These are phyloP conservation scores for Pristionchus entomophagus DNA, from an alignment of 2,888 invertebrate species.

Conservation along the genomic window DNA sequence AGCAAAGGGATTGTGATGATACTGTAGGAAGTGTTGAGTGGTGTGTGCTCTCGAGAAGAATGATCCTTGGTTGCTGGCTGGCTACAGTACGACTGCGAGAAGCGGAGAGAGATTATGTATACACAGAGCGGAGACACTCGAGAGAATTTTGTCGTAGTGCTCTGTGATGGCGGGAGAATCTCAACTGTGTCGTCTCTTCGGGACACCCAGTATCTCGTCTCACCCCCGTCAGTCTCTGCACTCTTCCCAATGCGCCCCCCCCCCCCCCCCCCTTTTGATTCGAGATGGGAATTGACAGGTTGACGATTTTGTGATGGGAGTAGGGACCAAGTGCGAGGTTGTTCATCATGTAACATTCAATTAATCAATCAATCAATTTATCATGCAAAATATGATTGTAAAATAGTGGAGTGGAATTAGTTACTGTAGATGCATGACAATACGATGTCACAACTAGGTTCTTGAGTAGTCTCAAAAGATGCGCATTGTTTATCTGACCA, in stretches of 20 bases:
- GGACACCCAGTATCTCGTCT: neutral
- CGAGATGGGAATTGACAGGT: slow-evolving; percentile 23
- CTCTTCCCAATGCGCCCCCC: neutral
- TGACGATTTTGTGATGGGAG: no score
- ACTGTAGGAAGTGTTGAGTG: neutral
- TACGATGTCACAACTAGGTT: no score
- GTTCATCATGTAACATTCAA: no score
- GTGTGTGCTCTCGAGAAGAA: neutral
- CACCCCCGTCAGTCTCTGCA: neutral
- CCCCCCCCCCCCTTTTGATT: neutral
- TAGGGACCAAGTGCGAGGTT: neutral
- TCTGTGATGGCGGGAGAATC: slow-evolving; percentile 38
- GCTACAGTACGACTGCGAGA: slow-evolving; percentile 3
- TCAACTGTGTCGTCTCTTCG: neutral
- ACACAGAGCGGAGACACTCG: slow-evolving; percentile 21
- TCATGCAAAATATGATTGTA: no score
- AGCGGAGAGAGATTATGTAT: neutral
- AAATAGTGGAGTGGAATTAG: no score
- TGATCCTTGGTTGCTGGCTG: neutral
- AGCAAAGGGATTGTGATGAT: no score
- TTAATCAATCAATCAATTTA: no score
- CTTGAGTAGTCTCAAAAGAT: no score
- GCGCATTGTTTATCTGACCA: no score
- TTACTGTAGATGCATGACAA: no score
- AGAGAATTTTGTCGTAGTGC: slow-evolving; percentile 30